A percentile compares a stretch with the other conserved stretches of the same genome.
phyloP scores from a whole-genome alignment of 2,113 vertebrate species.

The Tyto alba region DNA sequence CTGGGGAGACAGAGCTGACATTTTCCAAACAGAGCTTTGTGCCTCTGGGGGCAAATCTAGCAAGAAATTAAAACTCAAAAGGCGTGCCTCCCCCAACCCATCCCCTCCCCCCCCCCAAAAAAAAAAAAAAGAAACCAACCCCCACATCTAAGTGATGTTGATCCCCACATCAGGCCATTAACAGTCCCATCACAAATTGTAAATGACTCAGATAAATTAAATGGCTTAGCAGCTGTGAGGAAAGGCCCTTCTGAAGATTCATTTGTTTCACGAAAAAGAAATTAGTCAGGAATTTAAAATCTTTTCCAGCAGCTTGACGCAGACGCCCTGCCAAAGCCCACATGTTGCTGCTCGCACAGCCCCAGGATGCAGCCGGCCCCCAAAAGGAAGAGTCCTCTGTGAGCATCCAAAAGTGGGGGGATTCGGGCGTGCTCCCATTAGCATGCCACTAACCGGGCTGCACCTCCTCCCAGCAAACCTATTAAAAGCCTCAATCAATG shows the following conservation, averaged over 20 bases:
- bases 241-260: slow-evolving; percentile 50
- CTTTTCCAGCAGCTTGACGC: background rate
- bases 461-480: background rate
- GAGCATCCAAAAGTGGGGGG: background rate
- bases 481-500: background rate
- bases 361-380: background rate
- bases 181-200: slow-evolving; percentile 65
- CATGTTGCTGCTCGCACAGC: background rate
- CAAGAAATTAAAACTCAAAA: slow-evolving; percentile 49
- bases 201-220: slow-evolving; percentile 69
- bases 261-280: slow-evolving; percentile 52
- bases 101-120: too few relatives aligned
- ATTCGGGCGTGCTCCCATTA: rapidly evolving
- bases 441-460: rapidly evolving
- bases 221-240: slow-evolving; percentile 62
- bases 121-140: background rate
- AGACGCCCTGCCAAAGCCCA: slow-evolving; percentile 31
- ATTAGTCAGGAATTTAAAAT: slow-evolving; percentile 55
- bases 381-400: background rate
- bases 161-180: slow-evolving; percentile 61
- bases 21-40: slow-evolving; percentile 62
- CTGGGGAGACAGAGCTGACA: slow-evolving; percentile 46
- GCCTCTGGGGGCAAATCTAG: slow-evolving; percentile 55
- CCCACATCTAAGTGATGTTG: background rate
- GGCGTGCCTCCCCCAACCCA: too few relatives aligned